Percentiles rank a stretch among this genome's conserved stretches.
Evolutionary conservation across 2,797 vertebrate genomes (phyloP).

Genomic region (Vipera ursinii): DNA sequence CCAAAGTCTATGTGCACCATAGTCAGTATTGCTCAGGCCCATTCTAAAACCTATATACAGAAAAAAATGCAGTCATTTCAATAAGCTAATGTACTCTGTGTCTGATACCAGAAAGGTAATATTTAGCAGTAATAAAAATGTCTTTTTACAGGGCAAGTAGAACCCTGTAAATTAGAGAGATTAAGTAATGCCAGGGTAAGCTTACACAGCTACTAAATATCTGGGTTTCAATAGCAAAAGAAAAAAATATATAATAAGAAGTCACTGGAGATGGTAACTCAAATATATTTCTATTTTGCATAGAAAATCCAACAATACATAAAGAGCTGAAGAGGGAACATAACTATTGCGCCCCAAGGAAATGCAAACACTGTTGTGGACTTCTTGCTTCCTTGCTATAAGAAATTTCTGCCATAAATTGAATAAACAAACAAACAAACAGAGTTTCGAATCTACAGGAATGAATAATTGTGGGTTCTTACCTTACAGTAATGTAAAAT

Average conservation of each 20-base stretch:
- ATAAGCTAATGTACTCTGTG: not conserved
- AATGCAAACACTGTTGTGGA: not conserved
- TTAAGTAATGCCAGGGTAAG: not conserved
- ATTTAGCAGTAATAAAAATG: not conserved
- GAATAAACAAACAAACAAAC: not conserved
- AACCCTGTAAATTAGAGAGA: not conserved
- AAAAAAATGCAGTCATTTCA: not conserved
- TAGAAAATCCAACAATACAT: not conserved
- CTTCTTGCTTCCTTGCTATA: not conserved
- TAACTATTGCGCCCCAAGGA: not conserved
- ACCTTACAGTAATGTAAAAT: not conserved
- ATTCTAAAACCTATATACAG: not conserved
- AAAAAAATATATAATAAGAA: not conserved
- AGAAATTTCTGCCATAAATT: not conserved
- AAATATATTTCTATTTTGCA: not conserved
- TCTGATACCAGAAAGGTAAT: not conserved
- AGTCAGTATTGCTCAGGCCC: not conserved
- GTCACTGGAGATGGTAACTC: not conserved
- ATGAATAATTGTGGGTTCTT: not conserved
- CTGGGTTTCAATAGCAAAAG: not conserved
- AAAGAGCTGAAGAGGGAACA: not conserved
- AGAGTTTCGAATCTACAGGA: not conserved
- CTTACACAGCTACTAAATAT: not conserved
- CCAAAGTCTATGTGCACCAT: not conserved
- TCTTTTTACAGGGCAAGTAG: not conserved